These are phyloP conservation scores for Stylophora pistillata DNA, from an alignment of 64 coral and sea anemone genomes.

Conservation along the genomic window DNA sequence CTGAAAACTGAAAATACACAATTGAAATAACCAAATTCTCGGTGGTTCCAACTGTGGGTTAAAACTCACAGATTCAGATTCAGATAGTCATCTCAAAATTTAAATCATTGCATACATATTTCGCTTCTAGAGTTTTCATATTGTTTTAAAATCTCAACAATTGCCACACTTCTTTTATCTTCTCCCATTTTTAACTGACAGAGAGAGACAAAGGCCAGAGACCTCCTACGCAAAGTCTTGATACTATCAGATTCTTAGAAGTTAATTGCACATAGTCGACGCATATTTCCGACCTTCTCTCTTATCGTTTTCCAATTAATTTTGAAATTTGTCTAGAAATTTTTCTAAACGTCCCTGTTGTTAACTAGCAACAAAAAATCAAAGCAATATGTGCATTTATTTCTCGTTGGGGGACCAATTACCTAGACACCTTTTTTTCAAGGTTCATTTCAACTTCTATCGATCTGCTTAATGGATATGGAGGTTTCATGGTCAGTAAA, in stretches of 20 bases:
- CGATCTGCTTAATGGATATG: too few relatives aligned
- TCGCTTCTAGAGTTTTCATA: neutral
- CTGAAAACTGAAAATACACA: too few relatives aligned
- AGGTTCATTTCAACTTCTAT: neutral
- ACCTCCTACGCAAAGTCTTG: neutral
- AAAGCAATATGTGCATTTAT: neutral
- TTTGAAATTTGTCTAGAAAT: neutral
- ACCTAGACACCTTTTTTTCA: neutral
- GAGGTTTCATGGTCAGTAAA: too few relatives aligned
- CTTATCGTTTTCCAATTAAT: conserved; percentile 7
- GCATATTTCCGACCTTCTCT: neutral
- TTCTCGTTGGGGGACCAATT: neutral
- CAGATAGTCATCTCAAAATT: too few relatives aligned
- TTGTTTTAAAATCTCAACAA: neutral
- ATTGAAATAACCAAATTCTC: too few relatives aligned
- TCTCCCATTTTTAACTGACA: neutral
- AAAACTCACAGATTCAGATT: too few relatives aligned
- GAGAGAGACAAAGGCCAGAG: neutral
- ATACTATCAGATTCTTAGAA: neutral
- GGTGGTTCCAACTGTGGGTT: too few relatives aligned
- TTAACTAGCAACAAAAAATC: neutral
- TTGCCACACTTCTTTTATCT: neutral
- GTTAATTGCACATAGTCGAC: neutral
- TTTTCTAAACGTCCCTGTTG: neutral
- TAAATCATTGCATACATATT: too few relatives aligned